phyloP scores from a whole-genome alignment of 2,113 vertebrate genomes.

The Furnarius figulus region DNA sequence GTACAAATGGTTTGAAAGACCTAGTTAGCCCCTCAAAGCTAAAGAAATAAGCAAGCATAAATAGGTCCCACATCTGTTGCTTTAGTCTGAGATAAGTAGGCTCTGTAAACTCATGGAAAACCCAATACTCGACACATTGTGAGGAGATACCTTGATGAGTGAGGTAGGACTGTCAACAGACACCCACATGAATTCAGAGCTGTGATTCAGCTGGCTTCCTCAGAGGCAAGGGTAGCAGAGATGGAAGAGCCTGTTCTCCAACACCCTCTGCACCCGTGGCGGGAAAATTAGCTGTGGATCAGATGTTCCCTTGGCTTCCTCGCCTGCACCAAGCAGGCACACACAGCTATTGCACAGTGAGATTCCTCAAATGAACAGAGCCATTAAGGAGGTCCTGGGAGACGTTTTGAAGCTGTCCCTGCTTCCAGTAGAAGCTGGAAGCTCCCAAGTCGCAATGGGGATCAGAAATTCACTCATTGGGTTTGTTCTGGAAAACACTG shows the following conservation, averaged over 20 bases:
- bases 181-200: not conserved
- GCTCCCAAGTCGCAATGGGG: not conserved
- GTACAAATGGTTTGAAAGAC: not conserved
- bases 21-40: not conserved
- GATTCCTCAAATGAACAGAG: not conserved
- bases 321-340: not conserved
- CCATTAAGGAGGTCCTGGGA: not conserved
- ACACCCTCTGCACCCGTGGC: not conserved
- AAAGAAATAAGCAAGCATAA: not conserved
- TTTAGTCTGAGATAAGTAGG: not conserved
- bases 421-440: not conserved
- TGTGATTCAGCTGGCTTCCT: not conserved
- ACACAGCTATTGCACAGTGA: not conserved
- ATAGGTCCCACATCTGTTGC: not conserved
- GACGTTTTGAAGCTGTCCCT: not conserved
- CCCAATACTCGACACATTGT: rapidly evolving
- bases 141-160: not conserved
- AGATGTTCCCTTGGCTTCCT: not conserved
- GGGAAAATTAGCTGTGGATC: not conserved
- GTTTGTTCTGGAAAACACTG: not conserved
- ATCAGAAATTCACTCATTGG: not conserved
- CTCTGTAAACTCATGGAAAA: not conserved
- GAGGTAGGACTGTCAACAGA: not conserved
- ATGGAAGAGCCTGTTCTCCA: not conserved
- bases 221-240: not conserved